Evolutionary conservation across 2,888 invertebrate genomes (phyloP), one percentile per base, ranked within the genome.

Genomic region (Epiblema foenella): DNA sequence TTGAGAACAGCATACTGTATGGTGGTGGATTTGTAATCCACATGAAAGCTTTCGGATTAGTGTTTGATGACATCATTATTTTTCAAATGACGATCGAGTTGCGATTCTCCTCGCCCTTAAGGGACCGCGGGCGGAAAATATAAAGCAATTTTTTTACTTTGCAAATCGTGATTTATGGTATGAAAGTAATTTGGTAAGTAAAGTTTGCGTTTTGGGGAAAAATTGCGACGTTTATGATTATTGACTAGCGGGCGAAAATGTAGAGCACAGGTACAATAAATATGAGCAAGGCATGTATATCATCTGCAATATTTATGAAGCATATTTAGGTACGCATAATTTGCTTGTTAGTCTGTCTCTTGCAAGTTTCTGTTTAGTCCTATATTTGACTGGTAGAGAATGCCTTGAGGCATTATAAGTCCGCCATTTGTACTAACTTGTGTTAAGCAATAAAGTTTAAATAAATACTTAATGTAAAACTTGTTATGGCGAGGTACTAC

Each of bases 31-130:
- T 74, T 85, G 87, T 91, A 93, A 93, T 93, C 91, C 93, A 91
- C 91, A 92, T 91, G 93, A 93, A 93, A 93, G 93, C 93, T 91
- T 90, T 89, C 79, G 90, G 92, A 93, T 93, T 93, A 93, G 93
- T 90, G 91, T 93, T 93, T 93, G 93, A 93, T 93, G 93, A 93
- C 91, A 86, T 93, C 93, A 93, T 93, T 93, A 93, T 92, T 92
- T 90, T 87, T 84, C 87, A 85, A 89, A 93, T 89, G 89, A 89
- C 88, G 85, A 89, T 92, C 89, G 87, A 86, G 90, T 92, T 85
- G 89, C 91, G 86, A 90, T 90, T 89, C 85, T 86, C 83, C 84
- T 77, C 77, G 81, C 86, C 82, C 86, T 81, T 79, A 75, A 78
- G 87, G 87, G 86, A 83, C 75, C 74, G 75, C 57, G 81, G 83